Conservation (phyloP, 2,113 vertebrate genomes). For the Oryzias melastigma region DNA sequence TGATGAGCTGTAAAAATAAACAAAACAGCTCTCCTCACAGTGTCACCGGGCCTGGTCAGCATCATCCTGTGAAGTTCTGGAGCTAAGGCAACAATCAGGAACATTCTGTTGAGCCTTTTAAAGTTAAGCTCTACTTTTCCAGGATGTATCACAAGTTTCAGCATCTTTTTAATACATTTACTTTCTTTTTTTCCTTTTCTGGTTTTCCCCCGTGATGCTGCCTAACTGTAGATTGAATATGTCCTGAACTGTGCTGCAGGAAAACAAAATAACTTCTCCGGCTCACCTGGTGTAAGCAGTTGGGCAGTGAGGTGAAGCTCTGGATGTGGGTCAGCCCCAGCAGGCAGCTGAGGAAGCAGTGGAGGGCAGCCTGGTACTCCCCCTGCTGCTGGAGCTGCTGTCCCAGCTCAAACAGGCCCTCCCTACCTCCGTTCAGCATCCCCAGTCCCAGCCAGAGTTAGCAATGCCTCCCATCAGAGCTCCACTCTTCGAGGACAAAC, state of each 20-base stretch:
- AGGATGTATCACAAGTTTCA: slow-evolving; percentile 3
- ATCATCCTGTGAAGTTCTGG: slow-evolving; percentile 45
- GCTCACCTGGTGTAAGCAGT: slow-evolving; percentile 83
- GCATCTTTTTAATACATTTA: background rate
- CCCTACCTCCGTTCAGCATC: slow-evolving; percentile 80
- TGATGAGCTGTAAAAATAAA: slow-evolving; percentile 33
- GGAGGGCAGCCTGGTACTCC: slow-evolving; percentile 79
- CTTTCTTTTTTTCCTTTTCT: slow-evolving; percentile 2
- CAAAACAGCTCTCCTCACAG: slow-evolving; percentile 7
- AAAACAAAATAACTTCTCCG: slow-evolving; percentile 6
- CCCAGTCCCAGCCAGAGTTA: slow-evolving; percentile 67
- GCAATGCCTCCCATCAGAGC: slow-evolving; percentile 72
- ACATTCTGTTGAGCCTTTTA: slow-evolving; percentile 48
- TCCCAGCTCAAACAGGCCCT: slow-evolving; percentile 82
- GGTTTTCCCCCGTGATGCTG: slow-evolving; percentile 6
- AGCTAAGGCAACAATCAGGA: slow-evolving; percentile 42
- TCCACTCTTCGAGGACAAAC: slow-evolving; percentile 45
- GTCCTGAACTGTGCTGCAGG: slow-evolving; percentile 10
- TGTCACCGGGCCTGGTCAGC: slow-evolving; percentile 27
- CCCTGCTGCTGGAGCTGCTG: slow-evolving; percentile 82
- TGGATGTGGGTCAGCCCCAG: slow-evolving; percentile 80
- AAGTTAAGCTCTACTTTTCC: slow-evolving; percentile 19
- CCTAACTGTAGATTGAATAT: slow-evolving; percentile 48
- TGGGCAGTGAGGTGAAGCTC: slow-evolving; percentile 80
- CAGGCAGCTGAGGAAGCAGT: slow-evolving; percentile 82